Base-by-base conservation (phyloP, 1,140 invertebrate genomes). In the Sarcophaga peregrina region DNA sequence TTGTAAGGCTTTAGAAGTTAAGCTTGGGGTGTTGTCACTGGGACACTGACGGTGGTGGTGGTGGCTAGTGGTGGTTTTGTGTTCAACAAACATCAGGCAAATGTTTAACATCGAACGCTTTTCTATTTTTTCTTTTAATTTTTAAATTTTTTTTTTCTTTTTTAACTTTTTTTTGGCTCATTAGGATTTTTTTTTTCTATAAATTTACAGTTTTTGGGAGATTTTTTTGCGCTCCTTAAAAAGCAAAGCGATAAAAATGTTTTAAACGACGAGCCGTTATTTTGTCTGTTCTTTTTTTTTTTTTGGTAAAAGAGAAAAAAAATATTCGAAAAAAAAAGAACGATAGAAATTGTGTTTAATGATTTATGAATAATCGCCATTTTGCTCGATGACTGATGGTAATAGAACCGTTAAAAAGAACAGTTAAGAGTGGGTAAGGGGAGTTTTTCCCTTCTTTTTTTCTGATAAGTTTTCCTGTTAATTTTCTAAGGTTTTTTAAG, bases 351-450 rank as follows among this genome's bases (percentile, higher is more conserved):
- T 88, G 88, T 89, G 88, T 89, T 89, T 89, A 89, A 89, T 89
- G 88, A 89, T 89, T 89, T 89, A 89, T 89, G 88, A 89, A 89
- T 89, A 89, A 89, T 89, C 88, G 88, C 88, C 88, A 89, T 89
- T 89, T 89, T 88, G 86, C 87, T 54, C 80, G 50, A 78, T 78
- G 75, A 78, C 47, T 78, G 75, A 78, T 78, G 75, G 75, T 78
- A 78, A 87, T 88, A 85, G 88, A 84, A 86, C 84, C 86, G 86
- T 86, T 86, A 85, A 85, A 83, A 50, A n/a, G 45, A 81, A 20
- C 52, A 81, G 9, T 7, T 37, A 62, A 7, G 37, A 45, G 54
- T 62, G 17, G 37, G 72, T 25, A 25, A 58, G 68, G 73, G 73
- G 47, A 15, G 46, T 5, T 50, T 50, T 48, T n/a, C 3, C 47